A percentile compares a stretch with the other conserved stretches of the same genome.
phyloP scores from a whole-genome alignment of 2,888 invertebrate genomes.

The Ectemnius cavifrons region DNA sequence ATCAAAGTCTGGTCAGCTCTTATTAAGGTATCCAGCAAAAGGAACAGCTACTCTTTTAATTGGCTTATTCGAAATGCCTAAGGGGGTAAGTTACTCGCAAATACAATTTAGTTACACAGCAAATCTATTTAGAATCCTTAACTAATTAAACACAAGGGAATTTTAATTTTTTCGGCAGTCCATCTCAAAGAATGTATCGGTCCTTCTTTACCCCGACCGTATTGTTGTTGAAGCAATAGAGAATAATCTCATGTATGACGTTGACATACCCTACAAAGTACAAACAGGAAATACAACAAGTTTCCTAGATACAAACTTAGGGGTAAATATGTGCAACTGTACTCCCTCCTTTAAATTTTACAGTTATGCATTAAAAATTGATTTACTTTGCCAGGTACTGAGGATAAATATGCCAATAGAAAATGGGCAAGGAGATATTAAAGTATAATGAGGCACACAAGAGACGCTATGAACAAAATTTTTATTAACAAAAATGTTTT shows the following conservation, averaged over 20 bases:
- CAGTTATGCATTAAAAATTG: neutral
- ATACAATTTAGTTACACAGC: neutral
- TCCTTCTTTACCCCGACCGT: constrained; percentile 88
- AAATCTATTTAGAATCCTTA: neutral
- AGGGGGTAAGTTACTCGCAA: constrained; percentile 35
- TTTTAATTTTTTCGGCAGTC: constrained; percentile 36
- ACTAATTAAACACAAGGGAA: neutral
- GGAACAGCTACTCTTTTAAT: constrained; percentile 80
- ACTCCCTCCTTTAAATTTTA: constrained; percentile 2
- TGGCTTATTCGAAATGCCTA: constrained; percentile 82
- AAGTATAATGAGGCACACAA: neutral
- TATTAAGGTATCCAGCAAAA: constrained; percentile 79
- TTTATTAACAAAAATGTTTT: neutral
- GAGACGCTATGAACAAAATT: neutral
- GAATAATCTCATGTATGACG: constrained; percentile 83
- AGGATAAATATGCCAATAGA: constrained; percentile 66
- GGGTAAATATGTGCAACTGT: constrained; percentile 71
- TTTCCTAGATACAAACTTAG: constrained; percentile 79
- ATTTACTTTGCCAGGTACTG: constrained; percentile 62
- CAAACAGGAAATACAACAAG: constrained; percentile 80
- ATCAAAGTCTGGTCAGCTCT: constrained; percentile 55
- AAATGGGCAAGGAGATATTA: neutral
- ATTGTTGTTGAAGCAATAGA: constrained; percentile 84
- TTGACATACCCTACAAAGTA: constrained; percentile 84
- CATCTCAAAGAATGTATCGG: constrained; percentile 78